A percentile compares a stretch with the other conserved stretches of the same genome.
Evolutionary conservation across 2,113 vertebrate genomes (phyloP).

Genomic region (Etia nguti): DNA sequence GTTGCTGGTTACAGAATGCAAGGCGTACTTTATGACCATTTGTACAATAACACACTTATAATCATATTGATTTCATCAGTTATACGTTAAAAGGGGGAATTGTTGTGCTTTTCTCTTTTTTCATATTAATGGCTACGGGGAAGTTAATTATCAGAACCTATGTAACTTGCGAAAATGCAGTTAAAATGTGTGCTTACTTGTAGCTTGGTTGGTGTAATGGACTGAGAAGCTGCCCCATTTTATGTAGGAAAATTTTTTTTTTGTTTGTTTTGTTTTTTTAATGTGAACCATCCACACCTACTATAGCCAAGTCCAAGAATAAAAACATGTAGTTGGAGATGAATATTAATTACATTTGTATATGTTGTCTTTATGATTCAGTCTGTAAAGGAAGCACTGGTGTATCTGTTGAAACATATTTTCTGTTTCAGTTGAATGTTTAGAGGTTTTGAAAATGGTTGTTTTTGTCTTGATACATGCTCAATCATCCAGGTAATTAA

Average conservation of each 20-base stretch:
- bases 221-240: background rate
- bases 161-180: too few species aligned
- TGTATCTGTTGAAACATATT: background rate
- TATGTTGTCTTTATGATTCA: background rate
- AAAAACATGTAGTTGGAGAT: background rate
- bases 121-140: rapidly evolving
- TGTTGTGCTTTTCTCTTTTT: background rate
- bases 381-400: background rate
- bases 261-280: background rate
- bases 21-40: background rate
- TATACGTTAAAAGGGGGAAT: background rate
- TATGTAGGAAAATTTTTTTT: background rate
- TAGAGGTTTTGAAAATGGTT: background rate
- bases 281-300: background rate
- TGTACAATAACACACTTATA: background rate
- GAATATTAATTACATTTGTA: background rate
- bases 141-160: background rate
- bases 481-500: background rate
- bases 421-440: background rate
- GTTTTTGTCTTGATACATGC: background rate
- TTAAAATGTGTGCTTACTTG: too few species aligned
- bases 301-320: background rate
- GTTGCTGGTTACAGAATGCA: background rate
- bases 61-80: background rate
- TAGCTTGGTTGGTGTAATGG: background rate